Evolutionary conservation across 1,140 invertebrate genomes (phyloP).

Genomic region (Drosophila insularis): DNA sequence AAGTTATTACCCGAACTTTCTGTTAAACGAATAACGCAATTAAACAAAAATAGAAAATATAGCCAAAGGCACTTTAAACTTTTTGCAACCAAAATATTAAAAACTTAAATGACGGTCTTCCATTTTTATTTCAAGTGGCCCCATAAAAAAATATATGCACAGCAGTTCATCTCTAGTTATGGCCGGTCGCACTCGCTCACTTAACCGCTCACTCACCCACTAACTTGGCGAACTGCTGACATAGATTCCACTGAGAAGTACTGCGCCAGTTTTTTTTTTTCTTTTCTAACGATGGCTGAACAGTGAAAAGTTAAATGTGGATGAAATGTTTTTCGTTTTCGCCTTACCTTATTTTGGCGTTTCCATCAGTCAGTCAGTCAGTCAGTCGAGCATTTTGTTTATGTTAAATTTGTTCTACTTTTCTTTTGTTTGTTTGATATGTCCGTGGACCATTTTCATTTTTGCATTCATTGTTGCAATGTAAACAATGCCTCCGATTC

Average conservation of each 20-base stretch:
- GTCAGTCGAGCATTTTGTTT: background rate
- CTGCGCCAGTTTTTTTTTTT: conserved; percentile 70
- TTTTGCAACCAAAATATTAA: conserved; percentile 6
- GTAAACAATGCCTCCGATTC: background rate
- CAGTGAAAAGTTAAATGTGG: conserved; percentile 56
- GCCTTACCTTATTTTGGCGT: conserved; percentile 36
- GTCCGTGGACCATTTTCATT: conserved; percentile 23
- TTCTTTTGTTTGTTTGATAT: conserved; percentile 42
- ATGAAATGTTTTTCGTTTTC: conserved; percentile 51
- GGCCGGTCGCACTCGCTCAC: background rate
- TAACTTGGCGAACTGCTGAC: conserved; percentile 42
- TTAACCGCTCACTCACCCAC: background rate
- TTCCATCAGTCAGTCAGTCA: background rate
- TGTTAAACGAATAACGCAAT: conserved; percentile 34
- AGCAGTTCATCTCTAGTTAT: conserved; percentile 1
- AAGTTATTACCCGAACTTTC: conserved; percentile 45
- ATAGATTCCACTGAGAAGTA: conserved; percentile 71
- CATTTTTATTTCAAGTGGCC: background rate
- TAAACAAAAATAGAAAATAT: conserved; percentile 49
- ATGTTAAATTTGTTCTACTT: conserved; percentile 2
- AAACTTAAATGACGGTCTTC: conserved; percentile 12
- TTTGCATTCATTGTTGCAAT: conserved; percentile 1
- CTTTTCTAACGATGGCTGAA: conserved; percentile 63
- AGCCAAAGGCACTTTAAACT: background rate
- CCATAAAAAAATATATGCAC: conserved; percentile 13